These are phyloP conservation scores for Erinaceus europaeus DNA, from an alignment of 2,113 vertebrate genomes.

Conservation along the genomic window DNA sequence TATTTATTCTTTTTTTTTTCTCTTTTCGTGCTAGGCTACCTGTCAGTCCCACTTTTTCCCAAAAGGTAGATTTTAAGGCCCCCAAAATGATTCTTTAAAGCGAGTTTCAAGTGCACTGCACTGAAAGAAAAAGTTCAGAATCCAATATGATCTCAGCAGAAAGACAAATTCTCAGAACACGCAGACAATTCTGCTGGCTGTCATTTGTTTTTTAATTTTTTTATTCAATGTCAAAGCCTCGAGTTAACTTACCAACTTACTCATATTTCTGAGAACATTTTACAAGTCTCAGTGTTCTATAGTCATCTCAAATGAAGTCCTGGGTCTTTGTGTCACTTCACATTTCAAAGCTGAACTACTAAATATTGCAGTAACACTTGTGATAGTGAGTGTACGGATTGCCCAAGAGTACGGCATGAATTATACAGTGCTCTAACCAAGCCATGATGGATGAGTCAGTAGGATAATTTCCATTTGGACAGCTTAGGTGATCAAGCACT, in stretches of 20 bases:
- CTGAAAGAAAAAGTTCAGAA: not conserved
- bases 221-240: not conserved
- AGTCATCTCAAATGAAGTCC: not conserved
- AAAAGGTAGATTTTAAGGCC: constrained; percentile 44
- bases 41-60: constrained; percentile 62
- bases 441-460: not conserved
- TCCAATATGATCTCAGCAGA: not conserved
- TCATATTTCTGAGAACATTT: constrained; percentile 28
- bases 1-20: constrained; percentile 52
- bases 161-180: constrained; percentile 21
- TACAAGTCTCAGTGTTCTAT: not conserved
- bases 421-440: not conserved
- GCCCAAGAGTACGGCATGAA: not conserved
- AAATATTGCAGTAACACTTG: not conserved
- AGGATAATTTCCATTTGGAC: constrained; percentile 31
- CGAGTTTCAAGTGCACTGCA: constrained; percentile 11
- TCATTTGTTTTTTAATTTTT: constrained; percentile 16
- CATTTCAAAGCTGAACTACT: not conserved
- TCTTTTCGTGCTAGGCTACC: constrained; percentile 53
- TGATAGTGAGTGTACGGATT: not conserved
- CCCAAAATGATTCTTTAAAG: constrained; percentile 40
- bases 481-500: not conserved
- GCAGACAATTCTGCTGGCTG: not conserved
- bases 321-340: not conserved
- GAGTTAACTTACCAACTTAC: not conserved